phyloP scores from a whole-genome alignment of 2,797 vertebrate species.

The Mus spretus region DNA sequence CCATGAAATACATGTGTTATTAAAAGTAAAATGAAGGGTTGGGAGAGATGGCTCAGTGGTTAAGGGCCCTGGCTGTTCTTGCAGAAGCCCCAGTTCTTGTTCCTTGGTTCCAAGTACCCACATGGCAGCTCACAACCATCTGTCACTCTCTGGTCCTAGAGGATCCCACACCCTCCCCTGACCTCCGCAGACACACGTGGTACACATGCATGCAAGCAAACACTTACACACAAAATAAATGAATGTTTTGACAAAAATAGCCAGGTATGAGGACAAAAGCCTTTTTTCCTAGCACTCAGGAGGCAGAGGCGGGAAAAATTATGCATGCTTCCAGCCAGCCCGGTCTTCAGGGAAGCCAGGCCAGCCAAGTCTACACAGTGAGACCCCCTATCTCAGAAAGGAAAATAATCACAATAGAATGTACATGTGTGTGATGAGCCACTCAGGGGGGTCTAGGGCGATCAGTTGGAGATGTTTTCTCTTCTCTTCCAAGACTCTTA shows the following conservation, averaged over 20 bases:
- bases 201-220: no score
- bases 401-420: not conserved
- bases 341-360: no score
- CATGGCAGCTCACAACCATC: not conserved
- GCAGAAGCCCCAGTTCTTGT: not conserved
- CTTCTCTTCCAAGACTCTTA: constrained; percentile 45
- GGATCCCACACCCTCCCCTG: not conserved
- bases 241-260: not conserved
- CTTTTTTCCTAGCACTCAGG: not conserved
- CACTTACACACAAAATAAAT: no score
- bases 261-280: not conserved
- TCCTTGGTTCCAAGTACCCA: not conserved
- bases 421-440: not conserved
- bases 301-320: not conserved
- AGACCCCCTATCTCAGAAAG: not conserved
- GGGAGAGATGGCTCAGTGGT: not conserved
- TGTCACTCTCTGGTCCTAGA: not conserved
- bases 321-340: not conserved
- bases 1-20: not conserved
- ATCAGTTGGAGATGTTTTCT: constrained; percentile 49
- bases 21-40: constrained; percentile 57
- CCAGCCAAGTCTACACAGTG: not conserved
- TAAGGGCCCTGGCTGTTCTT: not conserved
- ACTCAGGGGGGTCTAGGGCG: not conserved
- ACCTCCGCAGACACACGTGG: not conserved